These are phyloP conservation scores for Eumacrocentrus americanus DNA, from an alignment of 2,888 invertebrate species.

Conservation along the genomic window DNA sequence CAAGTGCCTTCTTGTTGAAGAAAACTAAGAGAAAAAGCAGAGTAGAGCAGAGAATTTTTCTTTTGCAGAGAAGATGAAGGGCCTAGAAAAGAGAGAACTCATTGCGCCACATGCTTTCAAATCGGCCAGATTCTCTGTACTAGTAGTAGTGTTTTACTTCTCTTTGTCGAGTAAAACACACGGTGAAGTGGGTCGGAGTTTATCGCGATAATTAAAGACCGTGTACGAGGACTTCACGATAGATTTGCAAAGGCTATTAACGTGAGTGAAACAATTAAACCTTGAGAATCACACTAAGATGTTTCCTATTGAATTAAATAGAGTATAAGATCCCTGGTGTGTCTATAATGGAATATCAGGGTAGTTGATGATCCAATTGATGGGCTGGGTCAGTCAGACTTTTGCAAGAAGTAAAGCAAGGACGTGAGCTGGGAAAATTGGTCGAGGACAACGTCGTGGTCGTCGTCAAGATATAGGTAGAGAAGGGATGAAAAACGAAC, in stretches of 20 bases:
- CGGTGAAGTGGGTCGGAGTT: constrained; percentile 18
- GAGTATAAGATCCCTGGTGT: constrained; percentile 1
- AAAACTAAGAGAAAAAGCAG: no score
- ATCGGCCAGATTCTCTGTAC: no score
- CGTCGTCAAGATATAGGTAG: background rate
- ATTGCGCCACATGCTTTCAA: no score
- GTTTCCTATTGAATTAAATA: no score
- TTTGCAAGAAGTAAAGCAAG: constrained; percentile 1
- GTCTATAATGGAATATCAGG: background rate
- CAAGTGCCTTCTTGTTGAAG: constrained; percentile 6
- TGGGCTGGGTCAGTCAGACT: background rate
- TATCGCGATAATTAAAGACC: constrained; percentile 12
- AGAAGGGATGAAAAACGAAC: constrained; percentile 1
- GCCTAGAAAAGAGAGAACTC: no score
- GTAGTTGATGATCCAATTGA: background rate
- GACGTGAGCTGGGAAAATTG: background rate
- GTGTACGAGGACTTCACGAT: no score
- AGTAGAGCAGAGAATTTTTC: no score
- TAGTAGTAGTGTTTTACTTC: no score
- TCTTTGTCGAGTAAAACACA: no score
- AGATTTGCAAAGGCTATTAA: no score
- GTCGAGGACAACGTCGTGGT: no score
- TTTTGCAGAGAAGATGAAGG: no score
- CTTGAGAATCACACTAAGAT: background rate
- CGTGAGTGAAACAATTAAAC: background rate